Base-by-base conservation (phyloP, 1,140 invertebrate species). In the Copidosoma floridanum region DNA sequence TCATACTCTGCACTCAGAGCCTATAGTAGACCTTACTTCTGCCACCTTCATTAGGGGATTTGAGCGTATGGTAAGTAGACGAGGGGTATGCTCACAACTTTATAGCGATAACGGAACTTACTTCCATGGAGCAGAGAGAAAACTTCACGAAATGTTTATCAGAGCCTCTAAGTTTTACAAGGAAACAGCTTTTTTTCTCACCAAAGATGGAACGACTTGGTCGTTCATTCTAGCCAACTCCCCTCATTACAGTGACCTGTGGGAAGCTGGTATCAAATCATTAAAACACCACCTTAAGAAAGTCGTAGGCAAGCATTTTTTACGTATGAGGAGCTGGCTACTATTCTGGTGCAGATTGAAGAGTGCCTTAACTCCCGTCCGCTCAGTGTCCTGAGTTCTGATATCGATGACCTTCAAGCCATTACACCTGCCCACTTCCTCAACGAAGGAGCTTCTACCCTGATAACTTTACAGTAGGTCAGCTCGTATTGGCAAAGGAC, bases 1-100 rank as follows among this genome's bases (percentile, higher is more conserved):
- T n/a, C n/a, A 58, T 77, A 26, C 52, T 12, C 16, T 59, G 2
- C 62, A 55, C 24, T 14, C 53, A 1, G 40, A 58, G 20, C 8
- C 46, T 11, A 40, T 57, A 0, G 50, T 43, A 38, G 43, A 58
- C 16, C 24, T 59, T 2, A 50, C 27, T 1, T 41, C 48, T 10
- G 27, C 50, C n/a, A 14, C 43, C 20, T 57, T 64, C 38, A 16
- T 60, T 5, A 29, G 46, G 14, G 12, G 52, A n/a, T 23, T 52
- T 18, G 7, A 29, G 12, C 48, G 57, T 27, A 52, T 60, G 26
- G 16, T 46, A n/a, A 23, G 44, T 6, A 3, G 62, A 10, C 44
- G 29, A 52, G 51, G 57, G 2, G 7, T 44, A 23, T 40, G 27
- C 23, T 21, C 1, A 16, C 18, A 18, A 12, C n/a, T 61, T 2